Evolutionary conservation across 2,797 vertebrate genomes (phyloP).

Genomic region (Rachycentron canadum): DNA sequence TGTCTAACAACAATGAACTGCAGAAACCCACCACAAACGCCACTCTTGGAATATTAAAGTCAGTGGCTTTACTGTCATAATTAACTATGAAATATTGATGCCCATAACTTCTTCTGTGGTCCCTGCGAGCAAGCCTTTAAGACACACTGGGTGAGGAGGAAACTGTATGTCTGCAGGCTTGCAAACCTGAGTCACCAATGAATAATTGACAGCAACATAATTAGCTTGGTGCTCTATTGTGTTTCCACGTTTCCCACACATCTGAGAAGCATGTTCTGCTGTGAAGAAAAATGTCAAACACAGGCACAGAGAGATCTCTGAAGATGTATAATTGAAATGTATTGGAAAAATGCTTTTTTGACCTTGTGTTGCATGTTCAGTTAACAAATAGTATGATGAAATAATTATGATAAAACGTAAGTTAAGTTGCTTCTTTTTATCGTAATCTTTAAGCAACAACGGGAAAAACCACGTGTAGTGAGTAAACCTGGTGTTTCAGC

Average conservation of each 20-base stretch:
- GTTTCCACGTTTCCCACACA: conserved; percentile 72
- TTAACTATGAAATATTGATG: conserved; percentile 87
- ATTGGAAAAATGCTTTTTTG: conserved; percentile 47
- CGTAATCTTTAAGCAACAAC: conserved; percentile 15
- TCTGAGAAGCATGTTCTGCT: conserved; percentile 68
- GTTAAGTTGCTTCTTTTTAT: not conserved
- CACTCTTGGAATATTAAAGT: conserved; percentile 78
- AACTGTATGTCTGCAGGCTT: conserved; percentile 68
- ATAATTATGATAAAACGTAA: conserved; percentile 47
- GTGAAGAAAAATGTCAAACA: conserved; percentile 73
- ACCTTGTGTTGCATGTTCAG: conserved; percentile 45
- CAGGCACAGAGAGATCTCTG: conserved; percentile 39
- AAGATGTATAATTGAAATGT: conserved; percentile 71
- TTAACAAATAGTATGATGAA: conserved; percentile 44
- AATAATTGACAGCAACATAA: conserved; percentile 86
- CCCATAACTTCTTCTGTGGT: conserved; percentile 75
- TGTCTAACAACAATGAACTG: conserved; percentile 63
- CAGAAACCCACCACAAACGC: conserved; percentile 41
- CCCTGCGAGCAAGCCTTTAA: conserved; percentile 68
- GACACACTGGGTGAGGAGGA: conserved; percentile 64
- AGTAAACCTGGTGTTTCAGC: conserved; percentile 15
- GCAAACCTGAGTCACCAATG: conserved; percentile 73
- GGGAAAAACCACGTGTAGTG: conserved; percentile 18
- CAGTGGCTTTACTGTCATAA: conserved; percentile 80
- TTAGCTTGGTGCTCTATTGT: conserved; percentile 76